Conservation (phyloP, 2,797 vertebrate species). For the Cheirogaleus major region DNA sequence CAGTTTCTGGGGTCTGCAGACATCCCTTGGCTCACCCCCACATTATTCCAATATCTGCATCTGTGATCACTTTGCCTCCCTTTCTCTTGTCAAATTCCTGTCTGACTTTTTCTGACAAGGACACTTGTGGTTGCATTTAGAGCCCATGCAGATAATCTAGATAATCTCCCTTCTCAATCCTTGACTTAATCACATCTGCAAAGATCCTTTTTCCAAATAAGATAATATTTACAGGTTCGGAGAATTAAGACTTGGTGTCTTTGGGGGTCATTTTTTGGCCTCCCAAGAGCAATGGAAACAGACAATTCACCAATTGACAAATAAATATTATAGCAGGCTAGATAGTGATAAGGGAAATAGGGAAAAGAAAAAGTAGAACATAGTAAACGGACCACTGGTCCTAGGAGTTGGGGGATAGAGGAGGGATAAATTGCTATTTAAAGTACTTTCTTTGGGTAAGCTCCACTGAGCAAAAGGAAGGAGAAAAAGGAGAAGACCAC, state of each 20-base stretch:
- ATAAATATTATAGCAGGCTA: background rate
- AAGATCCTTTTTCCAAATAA: background rate
- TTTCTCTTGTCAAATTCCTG: background rate
- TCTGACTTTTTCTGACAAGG: background rate
- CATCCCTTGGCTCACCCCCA: background rate
- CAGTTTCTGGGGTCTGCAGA: background rate
- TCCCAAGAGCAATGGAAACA: background rate
- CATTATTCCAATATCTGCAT: background rate
- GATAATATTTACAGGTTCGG: background rate
- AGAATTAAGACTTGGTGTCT: background rate
- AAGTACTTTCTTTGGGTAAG: background rate
- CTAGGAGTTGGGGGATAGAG: background rate
- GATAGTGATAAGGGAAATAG: background rate
- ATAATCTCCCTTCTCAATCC: background rate
- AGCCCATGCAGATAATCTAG: background rate
- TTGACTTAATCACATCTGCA: background rate
- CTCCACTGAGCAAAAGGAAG: background rate
- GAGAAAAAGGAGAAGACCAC: background rate
- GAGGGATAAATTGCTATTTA: too few species aligned
- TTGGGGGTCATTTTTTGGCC: background rate
- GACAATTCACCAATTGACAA: background rate
- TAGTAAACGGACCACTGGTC: background rate
- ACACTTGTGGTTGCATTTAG: background rate
- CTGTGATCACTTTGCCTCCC: background rate
- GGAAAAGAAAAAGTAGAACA: background rate